Conservation (phyloP, 2,113 vertebrate species). For the Pavo muticus region DNA sequence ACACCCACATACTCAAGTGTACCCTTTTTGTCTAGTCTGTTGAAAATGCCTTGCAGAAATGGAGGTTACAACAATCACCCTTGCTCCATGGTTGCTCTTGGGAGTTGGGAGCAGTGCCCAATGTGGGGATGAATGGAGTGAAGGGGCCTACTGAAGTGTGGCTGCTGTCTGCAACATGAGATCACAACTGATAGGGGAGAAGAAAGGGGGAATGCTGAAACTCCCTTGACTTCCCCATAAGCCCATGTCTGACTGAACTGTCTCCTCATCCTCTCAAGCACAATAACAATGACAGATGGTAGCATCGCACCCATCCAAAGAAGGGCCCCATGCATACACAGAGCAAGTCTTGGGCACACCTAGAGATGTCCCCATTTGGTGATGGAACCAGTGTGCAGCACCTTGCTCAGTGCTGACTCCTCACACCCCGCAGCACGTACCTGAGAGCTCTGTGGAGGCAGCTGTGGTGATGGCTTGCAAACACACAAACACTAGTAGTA, state of each 20-base stretch:
- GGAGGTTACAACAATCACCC: not conserved
- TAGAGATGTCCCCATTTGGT: accelerated
- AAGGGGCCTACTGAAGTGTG: not conserved
- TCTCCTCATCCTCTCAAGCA: not conserved
- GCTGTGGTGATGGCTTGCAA: slow-evolving; percentile 80
- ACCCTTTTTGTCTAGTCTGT: not conserved
- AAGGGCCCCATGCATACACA: not conserved
- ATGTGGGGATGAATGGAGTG: not conserved
- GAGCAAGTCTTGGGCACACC: not conserved
- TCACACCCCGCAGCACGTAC: slow-evolving; percentile 40
- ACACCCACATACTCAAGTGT: not conserved
- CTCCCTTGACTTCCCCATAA: not conserved
- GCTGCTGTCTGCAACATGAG: accelerated
- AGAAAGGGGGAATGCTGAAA: not conserved
- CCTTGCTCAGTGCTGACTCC: not conserved
- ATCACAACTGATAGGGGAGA: not conserved
- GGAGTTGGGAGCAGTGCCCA: not conserved
- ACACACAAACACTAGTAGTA: slow-evolving; percentile 84
- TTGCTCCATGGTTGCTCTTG: not conserved
- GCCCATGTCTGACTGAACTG: not conserved
- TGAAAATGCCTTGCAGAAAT: not conserved
- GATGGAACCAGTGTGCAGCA: not conserved
- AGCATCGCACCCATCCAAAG: not conserved
- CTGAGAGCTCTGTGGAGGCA: slow-evolving; percentile 79
- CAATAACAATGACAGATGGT: not conserved